Conservation (phyloP, 2,797 vertebrate species). For the Capromys pilorides region DNA sequence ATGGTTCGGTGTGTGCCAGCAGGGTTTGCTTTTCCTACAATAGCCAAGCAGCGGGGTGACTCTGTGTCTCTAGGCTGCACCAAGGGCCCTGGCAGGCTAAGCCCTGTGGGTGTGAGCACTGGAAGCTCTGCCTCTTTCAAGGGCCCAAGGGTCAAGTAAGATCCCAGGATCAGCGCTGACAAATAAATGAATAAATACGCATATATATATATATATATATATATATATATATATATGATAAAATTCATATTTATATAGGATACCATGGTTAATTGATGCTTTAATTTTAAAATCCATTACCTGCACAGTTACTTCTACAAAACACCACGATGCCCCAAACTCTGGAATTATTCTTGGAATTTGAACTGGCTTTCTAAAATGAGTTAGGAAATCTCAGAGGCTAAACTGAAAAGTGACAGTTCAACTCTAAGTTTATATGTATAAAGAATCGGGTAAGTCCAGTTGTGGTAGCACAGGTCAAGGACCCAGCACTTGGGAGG, state of each 20-base stretch:
- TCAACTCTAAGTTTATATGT: background rate
- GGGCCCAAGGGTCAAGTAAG: background rate
- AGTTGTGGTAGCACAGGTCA: background rate
- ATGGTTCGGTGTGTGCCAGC: background rate
- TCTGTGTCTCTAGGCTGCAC: background rate
- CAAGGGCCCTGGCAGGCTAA: background rate
- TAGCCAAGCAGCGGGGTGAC: background rate
- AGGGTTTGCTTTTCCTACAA: background rate
- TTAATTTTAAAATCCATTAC: background rate
- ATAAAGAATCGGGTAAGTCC: background rate
- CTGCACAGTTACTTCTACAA: background rate
- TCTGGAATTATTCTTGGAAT: background rate
- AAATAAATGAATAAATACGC: background rate
- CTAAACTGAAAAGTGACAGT: background rate
- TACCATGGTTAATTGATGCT: background rate
- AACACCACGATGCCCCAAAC: background rate
- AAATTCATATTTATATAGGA: background rate
- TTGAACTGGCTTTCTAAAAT: constrained; percentile 4
- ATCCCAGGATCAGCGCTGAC: background rate
- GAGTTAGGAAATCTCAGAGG: background rate
- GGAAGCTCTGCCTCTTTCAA: background rate
- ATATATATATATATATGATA: background rate
- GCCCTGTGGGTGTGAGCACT: background rate
- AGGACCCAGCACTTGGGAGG: background rate
- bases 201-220: background rate